Conservation (phyloP, 64 coral and sea anemone species). For the Montipora sp. region DNA sequence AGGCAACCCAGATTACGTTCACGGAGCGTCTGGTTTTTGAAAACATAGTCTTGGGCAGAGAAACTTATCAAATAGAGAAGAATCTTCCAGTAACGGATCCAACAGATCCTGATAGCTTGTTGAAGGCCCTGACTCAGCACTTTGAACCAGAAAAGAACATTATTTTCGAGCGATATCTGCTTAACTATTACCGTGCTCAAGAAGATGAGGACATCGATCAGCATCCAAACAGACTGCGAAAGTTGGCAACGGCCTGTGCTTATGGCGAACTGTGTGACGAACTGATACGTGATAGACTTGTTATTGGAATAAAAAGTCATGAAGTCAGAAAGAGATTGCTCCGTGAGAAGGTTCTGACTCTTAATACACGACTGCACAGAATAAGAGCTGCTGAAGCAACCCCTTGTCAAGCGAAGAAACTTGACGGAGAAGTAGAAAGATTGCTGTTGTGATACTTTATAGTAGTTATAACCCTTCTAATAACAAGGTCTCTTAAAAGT, state of each 20-base stretch:
- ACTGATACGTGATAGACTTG: background rate
- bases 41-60: background rate
- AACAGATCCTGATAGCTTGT: background rate
- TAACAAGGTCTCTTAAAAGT: too few species aligned
- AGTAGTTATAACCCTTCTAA: too few species aligned
- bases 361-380: background rate
- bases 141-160: background rate
- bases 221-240: too few species aligned
- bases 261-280: too few species aligned
- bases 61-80: background rate
- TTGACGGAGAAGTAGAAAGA: background rate
- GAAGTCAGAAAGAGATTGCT: background rate
- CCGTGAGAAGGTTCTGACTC: background rate
- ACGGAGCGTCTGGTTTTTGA: too few species aligned
- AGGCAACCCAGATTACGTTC: too few species aligned
- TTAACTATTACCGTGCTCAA: too few species aligned
- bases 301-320: background rate
- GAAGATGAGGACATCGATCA: too few species aligned
- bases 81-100: background rate
- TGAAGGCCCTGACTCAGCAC: background rate
- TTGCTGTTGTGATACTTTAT: background rate
- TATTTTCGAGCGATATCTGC: background rate
- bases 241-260: too few species aligned
- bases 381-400: too few species aligned
- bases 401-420: too few species aligned